These are phyloP conservation scores for Glyphotaelius pellucidus DNA, from an alignment of 2,888 invertebrate species.

Conservation along the genomic window DNA sequence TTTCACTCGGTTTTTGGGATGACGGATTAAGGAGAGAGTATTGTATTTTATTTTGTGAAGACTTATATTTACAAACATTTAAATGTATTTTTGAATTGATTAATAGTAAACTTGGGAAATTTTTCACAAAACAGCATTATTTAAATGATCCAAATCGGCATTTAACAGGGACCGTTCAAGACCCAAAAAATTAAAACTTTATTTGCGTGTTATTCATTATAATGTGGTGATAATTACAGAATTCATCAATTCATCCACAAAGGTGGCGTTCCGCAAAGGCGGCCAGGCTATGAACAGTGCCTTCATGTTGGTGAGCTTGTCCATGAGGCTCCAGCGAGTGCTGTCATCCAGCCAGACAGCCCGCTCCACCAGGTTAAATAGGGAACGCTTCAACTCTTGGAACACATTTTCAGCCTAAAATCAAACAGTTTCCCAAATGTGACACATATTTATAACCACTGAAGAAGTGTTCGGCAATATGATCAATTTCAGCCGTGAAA, in stretches of 20 bases:
- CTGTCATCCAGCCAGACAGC: constrained; percentile 73
- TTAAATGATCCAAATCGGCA: too few species aligned
- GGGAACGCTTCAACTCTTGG: constrained; percentile 72
- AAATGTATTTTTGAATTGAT: too few species aligned
- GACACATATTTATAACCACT: background rate
- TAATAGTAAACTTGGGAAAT: too few species aligned
- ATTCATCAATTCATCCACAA: constrained; percentile 66
- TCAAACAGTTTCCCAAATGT: background rate
- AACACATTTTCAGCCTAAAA: constrained; percentile 71
- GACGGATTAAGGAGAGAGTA: too few species aligned
- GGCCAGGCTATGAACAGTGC: constrained; percentile 74
- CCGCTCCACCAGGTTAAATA: constrained; percentile 71
- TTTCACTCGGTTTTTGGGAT: too few species aligned
- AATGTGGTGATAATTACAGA: constrained; percentile 62
- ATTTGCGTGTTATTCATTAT: background rate
- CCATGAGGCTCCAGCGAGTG: constrained; percentile 72
- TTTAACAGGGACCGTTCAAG: too few species aligned
- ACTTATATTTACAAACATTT: too few species aligned
- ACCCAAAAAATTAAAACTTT: too few species aligned
- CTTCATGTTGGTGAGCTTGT: constrained; percentile 71
- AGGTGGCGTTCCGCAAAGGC: constrained; percentile 67
- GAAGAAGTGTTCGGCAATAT: too few species aligned
- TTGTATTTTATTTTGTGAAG: too few species aligned
- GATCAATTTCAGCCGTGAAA: too few species aligned
- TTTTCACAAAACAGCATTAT: too few species aligned